Conservation (phyloP, 1,140 invertebrate genomes). For the Euwallacea similis region DNA sequence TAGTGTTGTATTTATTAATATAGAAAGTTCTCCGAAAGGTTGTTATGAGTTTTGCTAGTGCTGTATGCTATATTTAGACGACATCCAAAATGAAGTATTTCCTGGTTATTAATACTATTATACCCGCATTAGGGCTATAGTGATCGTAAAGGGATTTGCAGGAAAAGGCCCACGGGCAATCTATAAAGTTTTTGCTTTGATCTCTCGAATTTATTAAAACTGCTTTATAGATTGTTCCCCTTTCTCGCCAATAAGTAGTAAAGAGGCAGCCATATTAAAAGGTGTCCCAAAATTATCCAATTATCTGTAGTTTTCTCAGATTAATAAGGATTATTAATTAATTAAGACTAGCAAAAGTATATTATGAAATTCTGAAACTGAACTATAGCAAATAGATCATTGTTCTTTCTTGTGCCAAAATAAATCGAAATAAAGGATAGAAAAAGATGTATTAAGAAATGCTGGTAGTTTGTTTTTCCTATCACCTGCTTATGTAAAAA, state of each 20-base stretch:
- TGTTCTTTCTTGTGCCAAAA: constrained; percentile 55
- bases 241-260: background rate
- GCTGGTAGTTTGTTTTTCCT: no score
- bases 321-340: constrained; percentile 43
- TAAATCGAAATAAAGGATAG: constrained; percentile 49
- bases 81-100: no score
- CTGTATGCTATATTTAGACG: background rate
- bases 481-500: no score
- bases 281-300: constrained; percentile 1
- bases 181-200: no score
- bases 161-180: background rate
- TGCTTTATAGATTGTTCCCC: no score
- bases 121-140: background rate
- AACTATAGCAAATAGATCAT: constrained; percentile 49
- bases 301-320: constrained; percentile 38
- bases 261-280: constrained; percentile 28
- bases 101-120: no score
- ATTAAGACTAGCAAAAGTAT: constrained; percentile 44
- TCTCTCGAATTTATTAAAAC: no score
- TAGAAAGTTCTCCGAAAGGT: constrained; percentile 21
- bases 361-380: constrained; percentile 42
- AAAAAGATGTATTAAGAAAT: no score
- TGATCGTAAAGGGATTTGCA: constrained; percentile 12
- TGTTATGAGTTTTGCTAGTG: constrained; percentile 19
- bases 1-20: constrained; percentile 25